These are phyloP conservation scores for Notodonta dromedarius DNA, from an alignment of 2,888 invertebrate genomes.

Conservation along the genomic window DNA sequence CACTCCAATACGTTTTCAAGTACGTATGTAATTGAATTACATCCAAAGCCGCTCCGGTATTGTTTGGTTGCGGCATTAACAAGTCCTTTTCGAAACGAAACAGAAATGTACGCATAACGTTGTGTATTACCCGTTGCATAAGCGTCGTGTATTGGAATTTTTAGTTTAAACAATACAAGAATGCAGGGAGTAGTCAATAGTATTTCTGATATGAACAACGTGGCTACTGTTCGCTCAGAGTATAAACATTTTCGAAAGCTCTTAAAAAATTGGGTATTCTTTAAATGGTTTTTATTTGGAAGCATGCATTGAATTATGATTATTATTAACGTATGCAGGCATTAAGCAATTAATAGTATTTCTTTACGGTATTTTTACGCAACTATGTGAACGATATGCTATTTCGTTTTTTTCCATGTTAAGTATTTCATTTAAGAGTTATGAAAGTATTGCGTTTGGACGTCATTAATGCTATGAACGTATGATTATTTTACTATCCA, in stretches of 20 bases:
- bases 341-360: not conserved
- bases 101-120: conserved; percentile 51
- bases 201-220: conserved; percentile 33
- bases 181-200: conserved; percentile 35
- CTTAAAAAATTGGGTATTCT: conserved; percentile 17
- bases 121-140: conserved; percentile 42
- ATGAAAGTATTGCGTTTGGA: not conserved
- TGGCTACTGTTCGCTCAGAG: conserved; percentile 24
- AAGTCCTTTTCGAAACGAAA: conserved; percentile 46
- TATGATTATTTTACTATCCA: too few species aligned
- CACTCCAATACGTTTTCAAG: conserved; percentile 34
- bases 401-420: not conserved
- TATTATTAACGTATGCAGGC: not conserved
- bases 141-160: conserved; percentile 57
- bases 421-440: not conserved
- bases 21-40: conserved; percentile 41
- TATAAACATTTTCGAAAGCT: conserved; percentile 19
- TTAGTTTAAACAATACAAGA: conserved; percentile 60
- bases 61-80: conserved; percentile 51
- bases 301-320: conserved; percentile 5
- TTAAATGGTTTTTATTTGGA: conserved; percentile 7
- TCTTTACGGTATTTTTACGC: not conserved
- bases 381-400: not conserved
- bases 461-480: not conserved
- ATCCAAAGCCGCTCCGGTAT: conserved; percentile 49